Conservation (phyloP, 2,113 vertebrate species). For the Macrotis lagotis region DNA sequence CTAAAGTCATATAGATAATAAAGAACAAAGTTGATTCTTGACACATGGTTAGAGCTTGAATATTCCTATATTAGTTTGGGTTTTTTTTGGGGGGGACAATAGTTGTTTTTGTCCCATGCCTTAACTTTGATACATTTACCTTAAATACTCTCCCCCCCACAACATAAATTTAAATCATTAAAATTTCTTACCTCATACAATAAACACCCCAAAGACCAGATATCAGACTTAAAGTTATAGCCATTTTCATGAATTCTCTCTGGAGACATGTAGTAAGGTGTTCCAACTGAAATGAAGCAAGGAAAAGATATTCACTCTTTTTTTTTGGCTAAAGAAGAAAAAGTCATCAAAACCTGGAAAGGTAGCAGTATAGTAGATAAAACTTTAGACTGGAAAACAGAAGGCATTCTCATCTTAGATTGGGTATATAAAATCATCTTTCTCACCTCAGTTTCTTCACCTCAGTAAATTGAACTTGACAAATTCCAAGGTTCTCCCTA, state of each 20-base stretch:
- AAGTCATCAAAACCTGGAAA: background rate
- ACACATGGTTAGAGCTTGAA: background rate
- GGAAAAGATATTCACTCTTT: background rate
- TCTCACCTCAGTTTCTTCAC: rapidly evolving
- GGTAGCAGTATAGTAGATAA: background rate
- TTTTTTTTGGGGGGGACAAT: background rate
- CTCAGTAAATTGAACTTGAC: background rate
- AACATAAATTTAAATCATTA: background rate
- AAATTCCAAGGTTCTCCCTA: background rate
- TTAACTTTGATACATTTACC: background rate
- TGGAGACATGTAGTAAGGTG: slow-evolving; percentile 99
- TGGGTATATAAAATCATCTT: background rate
- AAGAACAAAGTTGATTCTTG: background rate
- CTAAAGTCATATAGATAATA: background rate
- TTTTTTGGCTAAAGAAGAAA: background rate
- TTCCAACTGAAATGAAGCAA: slow-evolving; percentile 92
- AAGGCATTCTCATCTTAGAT: background rate
- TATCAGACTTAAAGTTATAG: slow-evolving; percentile 99
- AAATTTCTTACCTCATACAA: slow-evolving; percentile 94
- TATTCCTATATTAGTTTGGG: background rate
- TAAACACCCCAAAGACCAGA: slow-evolving; percentile 99
- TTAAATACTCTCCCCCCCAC: background rate
- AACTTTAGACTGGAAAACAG: rapidly evolving
- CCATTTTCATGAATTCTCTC: slow-evolving; percentile 99
- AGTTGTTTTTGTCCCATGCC: background rate